phyloP scores from a whole-genome alignment of 2,113 vertebrate species.

The Nansenia antarctica region DNA sequence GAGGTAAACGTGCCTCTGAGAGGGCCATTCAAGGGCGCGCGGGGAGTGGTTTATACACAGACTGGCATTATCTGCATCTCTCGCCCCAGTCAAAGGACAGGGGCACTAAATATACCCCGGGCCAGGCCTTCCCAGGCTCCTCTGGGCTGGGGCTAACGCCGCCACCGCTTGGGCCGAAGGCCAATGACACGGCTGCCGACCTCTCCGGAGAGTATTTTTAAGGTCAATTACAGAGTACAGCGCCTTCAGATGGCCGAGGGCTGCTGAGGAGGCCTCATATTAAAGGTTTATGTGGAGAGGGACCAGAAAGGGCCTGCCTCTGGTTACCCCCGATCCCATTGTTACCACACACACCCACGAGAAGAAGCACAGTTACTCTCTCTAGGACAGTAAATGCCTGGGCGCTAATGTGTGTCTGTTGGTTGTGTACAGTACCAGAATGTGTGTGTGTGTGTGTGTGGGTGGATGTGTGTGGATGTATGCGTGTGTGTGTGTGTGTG shows the following conservation, averaged over 20 bases:
- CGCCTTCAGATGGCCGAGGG: slow-evolving; percentile 75
- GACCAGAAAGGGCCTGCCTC: slow-evolving; percentile 62
- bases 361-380: no score
- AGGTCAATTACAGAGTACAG: slow-evolving; percentile 85
- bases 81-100: slow-evolving; percentile 71
- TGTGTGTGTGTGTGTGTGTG: no score
- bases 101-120: slow-evolving; percentile 79
- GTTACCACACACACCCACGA: background rate
- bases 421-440: no score
- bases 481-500: no score
- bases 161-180: slow-evolving; percentile 72
- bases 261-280: slow-evolving; percentile 77
- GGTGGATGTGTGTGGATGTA: no score
- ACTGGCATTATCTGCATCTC: slow-evolving; percentile 78
- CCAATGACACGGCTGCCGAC: slow-evolving; percentile 79
- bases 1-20: slow-evolving; percentile 53
- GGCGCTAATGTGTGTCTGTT: no score
- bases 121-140: slow-evolving; percentile 74
- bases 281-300: slow-evolving; percentile 81
- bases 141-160: slow-evolving; percentile 65
- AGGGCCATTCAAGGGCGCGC: slow-evolving; percentile 64
- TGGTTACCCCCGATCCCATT: slow-evolving; percentile 56
- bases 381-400: no score
- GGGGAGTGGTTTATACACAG: slow-evolving; percentile 71
- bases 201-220: slow-evolving; percentile 84